Conservation (phyloP, 2,888 invertebrate genomes). For the Dione vanillae region DNA sequence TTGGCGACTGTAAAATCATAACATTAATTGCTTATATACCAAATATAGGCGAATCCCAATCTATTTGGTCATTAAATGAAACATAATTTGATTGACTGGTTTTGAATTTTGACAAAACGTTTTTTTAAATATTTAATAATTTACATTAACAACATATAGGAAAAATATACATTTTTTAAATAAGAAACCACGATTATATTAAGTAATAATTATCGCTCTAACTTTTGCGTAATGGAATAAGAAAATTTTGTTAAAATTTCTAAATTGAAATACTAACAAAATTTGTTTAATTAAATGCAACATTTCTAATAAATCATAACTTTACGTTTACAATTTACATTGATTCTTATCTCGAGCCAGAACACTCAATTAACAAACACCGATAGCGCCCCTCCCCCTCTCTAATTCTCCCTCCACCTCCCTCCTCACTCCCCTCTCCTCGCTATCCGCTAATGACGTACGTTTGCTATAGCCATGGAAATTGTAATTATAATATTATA, state of each 20-base stretch:
- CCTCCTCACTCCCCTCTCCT: no score
- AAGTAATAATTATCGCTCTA: neutral
- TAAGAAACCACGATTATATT: neutral
- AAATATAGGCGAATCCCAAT: no score
- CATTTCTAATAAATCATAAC: conserved; percentile 22
- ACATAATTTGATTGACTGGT: no score
- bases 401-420: no score
- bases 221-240: neutral
- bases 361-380: conserved; percentile 19
- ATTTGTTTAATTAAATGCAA: conserved; percentile 4
- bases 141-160: no score
- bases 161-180: no score
- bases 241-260: no score
- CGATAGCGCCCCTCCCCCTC: conserved; percentile 5
- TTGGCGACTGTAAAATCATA: no score
- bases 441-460: conserved; percentile 10
- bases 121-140: no score
- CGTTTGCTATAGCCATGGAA: neutral
- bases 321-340: conserved; percentile 11
- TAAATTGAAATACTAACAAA: neutral
- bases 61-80: no score
- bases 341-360: conserved; percentile 15
- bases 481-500: conserved; percentile 5
- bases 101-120: no score
- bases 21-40: no score